These are phyloP conservation scores for Metellina segmentata DNA, from an alignment of 2,888 invertebrate genomes.

Conservation along the genomic window DNA sequence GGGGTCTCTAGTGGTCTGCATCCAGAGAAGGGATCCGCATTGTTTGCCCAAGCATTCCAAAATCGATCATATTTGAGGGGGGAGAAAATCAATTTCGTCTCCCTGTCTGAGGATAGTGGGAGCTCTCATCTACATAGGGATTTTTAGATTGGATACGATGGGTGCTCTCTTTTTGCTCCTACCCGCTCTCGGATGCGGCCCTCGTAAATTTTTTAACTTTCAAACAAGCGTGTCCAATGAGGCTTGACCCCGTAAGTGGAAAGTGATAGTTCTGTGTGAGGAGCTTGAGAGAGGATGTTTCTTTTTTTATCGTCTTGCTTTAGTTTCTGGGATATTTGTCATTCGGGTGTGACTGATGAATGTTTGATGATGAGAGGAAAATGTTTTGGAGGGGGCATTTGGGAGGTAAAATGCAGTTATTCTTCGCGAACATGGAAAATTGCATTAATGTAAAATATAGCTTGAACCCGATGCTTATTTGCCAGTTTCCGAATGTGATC, in stretches of 20 bases:
- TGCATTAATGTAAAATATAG: neutral
- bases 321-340: constrained; percentile 8
- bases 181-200: constrained; percentile 17
- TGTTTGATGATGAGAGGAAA: constrained; percentile 23
- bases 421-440: neutral
- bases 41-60: constrained; percentile 71
- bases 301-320: constrained; percentile 13
- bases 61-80: constrained; percentile 74
- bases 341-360: constrained; percentile 36
- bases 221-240: constrained; percentile 70
- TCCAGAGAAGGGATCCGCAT: constrained; percentile 57
- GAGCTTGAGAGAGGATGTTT: neutral
- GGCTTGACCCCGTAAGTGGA: constrained; percentile 69
- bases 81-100: constrained; percentile 66
- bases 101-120: constrained; percentile 39
- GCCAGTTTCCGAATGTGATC: too few species aligned
- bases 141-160: constrained; percentile 70
- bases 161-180: constrained; percentile 51
- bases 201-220: constrained; percentile 67
- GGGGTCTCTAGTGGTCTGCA: constrained; percentile 43
- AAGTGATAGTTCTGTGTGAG: constrained; percentile 49
- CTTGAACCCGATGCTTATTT: too few species aligned
- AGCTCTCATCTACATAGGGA: constrained; percentile 64
- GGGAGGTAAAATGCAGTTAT: neutral
- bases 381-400: constrained; percentile 16